A percentile compares a stretch with the other conserved stretches of the same genome.
phyloP scores from a whole-genome alignment of 2,113 vertebrate species.

The Labeo rohita region DNA sequence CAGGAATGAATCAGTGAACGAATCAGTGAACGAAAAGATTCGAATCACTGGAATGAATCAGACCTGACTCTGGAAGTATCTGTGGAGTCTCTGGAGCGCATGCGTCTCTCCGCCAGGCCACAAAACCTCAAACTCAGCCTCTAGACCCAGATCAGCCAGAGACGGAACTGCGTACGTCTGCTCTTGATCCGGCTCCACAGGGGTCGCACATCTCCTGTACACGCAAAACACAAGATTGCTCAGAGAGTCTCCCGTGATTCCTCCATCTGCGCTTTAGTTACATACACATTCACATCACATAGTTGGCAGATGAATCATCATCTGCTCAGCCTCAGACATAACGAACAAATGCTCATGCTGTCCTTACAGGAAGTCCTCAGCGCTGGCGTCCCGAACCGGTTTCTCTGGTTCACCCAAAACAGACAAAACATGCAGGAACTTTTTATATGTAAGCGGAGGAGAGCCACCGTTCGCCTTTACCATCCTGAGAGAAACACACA shows the following conservation, averaged over 20 bases:
- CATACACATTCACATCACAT: background rate
- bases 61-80: constrained; percentile 62
- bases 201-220: constrained; percentile 48
- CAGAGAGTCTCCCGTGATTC: background rate
- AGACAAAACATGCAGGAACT: constrained; percentile 68
- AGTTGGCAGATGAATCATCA: background rate
- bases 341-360: background rate
- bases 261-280: background rate
- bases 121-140: constrained; percentile 44
- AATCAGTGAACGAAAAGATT: no score
- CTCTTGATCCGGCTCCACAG: background rate
- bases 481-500: constrained; percentile 57
- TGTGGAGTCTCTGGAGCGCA: constrained; percentile 63
- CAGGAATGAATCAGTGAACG: no score
- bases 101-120: constrained; percentile 67
- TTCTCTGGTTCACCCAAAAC: constrained; percentile 66
- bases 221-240: background rate
- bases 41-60: background rate
- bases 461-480: constrained; percentile 64
- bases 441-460: constrained; percentile 72
- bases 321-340: background rate
- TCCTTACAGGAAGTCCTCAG: constrained; percentile 68
- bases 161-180: constrained; percentile 62
- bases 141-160: constrained; percentile 61
- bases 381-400: constrained; percentile 60